Conservation (phyloP, 2,113 vertebrate genomes). For the Prietella phreatophila region DNA sequence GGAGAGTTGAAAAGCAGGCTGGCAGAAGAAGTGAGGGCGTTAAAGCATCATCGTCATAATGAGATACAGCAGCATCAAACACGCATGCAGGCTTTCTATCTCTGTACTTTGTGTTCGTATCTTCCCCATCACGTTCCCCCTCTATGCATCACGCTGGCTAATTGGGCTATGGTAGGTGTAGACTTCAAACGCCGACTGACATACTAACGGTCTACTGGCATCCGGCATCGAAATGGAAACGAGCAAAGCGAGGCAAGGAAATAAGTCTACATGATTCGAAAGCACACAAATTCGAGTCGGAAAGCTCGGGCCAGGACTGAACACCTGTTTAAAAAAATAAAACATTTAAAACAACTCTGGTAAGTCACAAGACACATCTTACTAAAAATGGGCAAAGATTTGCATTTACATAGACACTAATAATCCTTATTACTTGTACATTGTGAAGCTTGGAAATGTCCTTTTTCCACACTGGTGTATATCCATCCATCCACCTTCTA, state of each 20-base stretch:
- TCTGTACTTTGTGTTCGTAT: constrained; percentile 46
- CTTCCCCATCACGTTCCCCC: constrained; percentile 54
- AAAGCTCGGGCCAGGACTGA: background rate
- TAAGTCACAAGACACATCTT: background rate
- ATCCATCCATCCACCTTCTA: no score
- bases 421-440: background rate
- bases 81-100: background rate
- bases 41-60: constrained; percentile 49
- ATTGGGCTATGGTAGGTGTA: constrained; percentile 68
- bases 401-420: background rate
- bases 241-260: background rate
- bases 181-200: constrained; percentile 65
- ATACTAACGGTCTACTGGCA: constrained; percentile 48
- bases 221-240: constrained; percentile 32
- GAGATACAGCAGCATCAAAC: constrained; percentile 46
- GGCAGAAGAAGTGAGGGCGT: constrained; percentile 38
- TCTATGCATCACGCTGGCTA: constrained; percentile 61
- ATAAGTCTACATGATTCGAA: constrained; percentile 35
- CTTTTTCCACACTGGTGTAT: background rate
- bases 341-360: background rate
- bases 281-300: constrained; percentile 28
- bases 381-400: background rate
- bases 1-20: constrained; percentile 56
- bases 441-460: background rate
- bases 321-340: background rate